phyloP scores from a whole-genome alignment of 2,797 vertebrate species.

The Tokudaia muenninki region DNA sequence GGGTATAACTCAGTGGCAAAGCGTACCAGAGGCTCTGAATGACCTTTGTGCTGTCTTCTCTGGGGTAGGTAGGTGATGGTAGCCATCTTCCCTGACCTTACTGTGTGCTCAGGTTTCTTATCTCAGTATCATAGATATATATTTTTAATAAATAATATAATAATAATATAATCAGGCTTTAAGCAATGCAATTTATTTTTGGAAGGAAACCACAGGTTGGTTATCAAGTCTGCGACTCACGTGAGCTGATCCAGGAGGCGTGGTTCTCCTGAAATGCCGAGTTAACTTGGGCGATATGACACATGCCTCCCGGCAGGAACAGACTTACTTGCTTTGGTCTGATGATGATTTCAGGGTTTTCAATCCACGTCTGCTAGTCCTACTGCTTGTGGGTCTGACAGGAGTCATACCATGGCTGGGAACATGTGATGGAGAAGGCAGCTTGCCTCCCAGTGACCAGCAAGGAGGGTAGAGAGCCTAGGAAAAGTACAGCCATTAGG shows the following conservation, averaged over 20 bases:
- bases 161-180: background rate
- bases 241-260: background rate
- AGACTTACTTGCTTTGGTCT: background rate
- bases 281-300: background rate
- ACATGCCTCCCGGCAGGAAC: background rate
- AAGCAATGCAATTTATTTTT: background rate
- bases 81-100: background rate
- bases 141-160: background rate
- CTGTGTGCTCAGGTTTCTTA: background rate
- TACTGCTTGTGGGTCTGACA: background rate
- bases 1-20: background rate
- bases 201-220: constrained; percentile 4
- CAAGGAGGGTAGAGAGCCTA: background rate
- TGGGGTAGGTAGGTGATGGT: background rate
- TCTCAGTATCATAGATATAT: background rate
- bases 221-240: background rate
- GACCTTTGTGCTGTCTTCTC: background rate
- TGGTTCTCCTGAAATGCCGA: background rate
- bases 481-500: background rate
- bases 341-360: background rate
- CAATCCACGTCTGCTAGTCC: background rate
- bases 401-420: background rate
- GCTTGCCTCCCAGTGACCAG: background rate
- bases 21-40: too few relatives aligned
- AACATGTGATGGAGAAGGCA: background rate